A percentile compares a stretch with the other conserved stretches of the same genome.
phyloP scores from a whole-genome alignment of 2,113 vertebrate species.

The Pampusana beccarii region DNA sequence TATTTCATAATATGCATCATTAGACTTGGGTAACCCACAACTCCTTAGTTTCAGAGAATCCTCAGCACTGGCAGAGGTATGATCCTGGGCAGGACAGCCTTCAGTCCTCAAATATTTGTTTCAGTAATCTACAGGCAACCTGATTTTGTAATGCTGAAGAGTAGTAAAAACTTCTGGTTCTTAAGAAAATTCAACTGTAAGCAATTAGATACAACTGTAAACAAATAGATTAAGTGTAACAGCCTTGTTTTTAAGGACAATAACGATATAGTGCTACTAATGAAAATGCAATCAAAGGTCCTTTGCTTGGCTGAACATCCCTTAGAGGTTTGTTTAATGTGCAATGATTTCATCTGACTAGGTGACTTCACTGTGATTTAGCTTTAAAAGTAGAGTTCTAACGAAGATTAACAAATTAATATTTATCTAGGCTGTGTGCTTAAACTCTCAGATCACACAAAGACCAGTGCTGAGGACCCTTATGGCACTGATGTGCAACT shows the following conservation, averaged over 20 bases:
- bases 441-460: not conserved
- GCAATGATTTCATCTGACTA: conserved; percentile 24
- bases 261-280: conserved; percentile 29
- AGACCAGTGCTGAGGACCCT: not conserved
- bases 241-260: conserved; percentile 34
- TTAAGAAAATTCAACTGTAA: conserved; percentile 2
- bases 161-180: not conserved
- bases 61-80: not conserved
- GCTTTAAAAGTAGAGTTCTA: not conserved
- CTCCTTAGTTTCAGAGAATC: not conserved
- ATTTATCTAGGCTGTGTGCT: not conserved
- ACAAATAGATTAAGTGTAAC: not conserved
- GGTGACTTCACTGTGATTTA: not conserved
- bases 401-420: not conserved
- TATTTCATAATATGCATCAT: not conserved
- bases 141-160: not conserved
- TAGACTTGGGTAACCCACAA: not conserved
- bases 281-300: conserved; percentile 11
- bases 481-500: not conserved
- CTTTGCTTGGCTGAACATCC: conserved; percentile 40
- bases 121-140: not conserved
- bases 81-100: not conserved
- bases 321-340: conserved; percentile 21
- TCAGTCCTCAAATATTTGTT: not conserved
- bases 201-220: not conserved